Conservation (phyloP, 2,113 vertebrate species). For the Pterocles burchelli region DNA sequence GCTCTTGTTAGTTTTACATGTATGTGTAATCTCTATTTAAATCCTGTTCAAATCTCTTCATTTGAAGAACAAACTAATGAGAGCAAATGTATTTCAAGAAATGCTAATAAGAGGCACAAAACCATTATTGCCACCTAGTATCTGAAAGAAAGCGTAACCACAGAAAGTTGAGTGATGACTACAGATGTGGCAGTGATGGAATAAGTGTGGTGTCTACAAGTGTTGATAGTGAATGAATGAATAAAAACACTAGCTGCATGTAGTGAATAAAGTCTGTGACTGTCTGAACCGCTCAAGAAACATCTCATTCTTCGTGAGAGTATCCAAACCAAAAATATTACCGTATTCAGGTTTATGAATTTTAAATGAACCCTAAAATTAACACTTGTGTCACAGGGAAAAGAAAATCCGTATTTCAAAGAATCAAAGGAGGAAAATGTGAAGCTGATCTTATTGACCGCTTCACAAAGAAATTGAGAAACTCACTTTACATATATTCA, state of each 20-base stretch:
- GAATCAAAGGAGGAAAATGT: background rate
- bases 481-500: background rate
- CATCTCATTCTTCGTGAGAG: background rate
- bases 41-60: background rate
- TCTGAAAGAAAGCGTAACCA: background rate
- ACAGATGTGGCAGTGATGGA: background rate
- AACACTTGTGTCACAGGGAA: background rate
- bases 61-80: background rate
- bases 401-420: background rate
- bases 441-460: constrained; percentile 29
- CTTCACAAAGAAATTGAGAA: constrained; percentile 20
- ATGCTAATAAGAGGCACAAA: background rate
- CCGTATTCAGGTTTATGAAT: constrained; percentile 35
- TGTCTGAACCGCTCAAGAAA: background rate
- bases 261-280: background rate
- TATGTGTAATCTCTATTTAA: background rate
- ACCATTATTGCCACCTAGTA: background rate
- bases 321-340: background rate
- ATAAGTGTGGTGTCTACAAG: background rate
- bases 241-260: background rate
- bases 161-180: background rate
- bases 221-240: background rate
- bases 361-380: constrained; percentile 56
- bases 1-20: background rate
- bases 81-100: background rate